phyloP scores from a whole-genome alignment of 2,113 vertebrate genomes.

The Speoplatyrhinus poulsoni region DNA sequence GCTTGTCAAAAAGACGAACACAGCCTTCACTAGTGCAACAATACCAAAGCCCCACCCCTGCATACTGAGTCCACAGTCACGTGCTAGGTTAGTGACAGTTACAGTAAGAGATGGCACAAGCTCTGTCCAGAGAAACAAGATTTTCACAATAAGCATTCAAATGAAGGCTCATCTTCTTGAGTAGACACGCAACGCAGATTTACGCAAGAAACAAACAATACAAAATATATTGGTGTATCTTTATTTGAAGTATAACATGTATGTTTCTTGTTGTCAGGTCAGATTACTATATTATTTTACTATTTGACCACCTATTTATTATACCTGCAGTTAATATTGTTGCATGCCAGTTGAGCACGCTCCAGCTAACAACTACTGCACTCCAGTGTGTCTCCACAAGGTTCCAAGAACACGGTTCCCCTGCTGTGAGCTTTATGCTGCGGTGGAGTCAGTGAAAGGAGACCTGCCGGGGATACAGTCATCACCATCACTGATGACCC shows the following conservation, averaged over 20 bases:
- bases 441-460: slow-evolving; percentile 46
- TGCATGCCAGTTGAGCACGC: slow-evolving; percentile 3
- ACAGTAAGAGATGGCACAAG: slow-evolving; percentile 26
- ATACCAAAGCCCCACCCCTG: slow-evolving; percentile 45
- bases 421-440: slow-evolving; percentile 40
- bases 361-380: slow-evolving; percentile 30
- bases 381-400: slow-evolving; percentile 36
- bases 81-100: slow-evolving; percentile 49
- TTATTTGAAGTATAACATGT: too few relatives aligned
- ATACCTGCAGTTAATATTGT: slow-evolving; percentile 11
- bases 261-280: neutral
- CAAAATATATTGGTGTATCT: too few relatives aligned
- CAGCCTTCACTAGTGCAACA: slow-evolving; percentile 31
- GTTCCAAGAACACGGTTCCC: slow-evolving; percentile 39
- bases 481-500: slow-evolving; percentile 60
- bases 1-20: slow-evolving; percentile 28
- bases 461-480: slow-evolving; percentile 63
- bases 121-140: slow-evolving; percentile 36
- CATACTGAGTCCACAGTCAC: slow-evolving; percentile 58
- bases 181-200: slow-evolving; percentile 3
- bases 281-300: too few relatives aligned
- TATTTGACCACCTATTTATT: slow-evolving; percentile 16
- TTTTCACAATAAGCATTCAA: slow-evolving; percentile 41
- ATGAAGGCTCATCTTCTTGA: neutral
- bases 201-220: neutral